Evolutionary conservation across 2,113 vertebrate species (phyloP).

Genomic region (Mormyrus lacerda): DNA sequence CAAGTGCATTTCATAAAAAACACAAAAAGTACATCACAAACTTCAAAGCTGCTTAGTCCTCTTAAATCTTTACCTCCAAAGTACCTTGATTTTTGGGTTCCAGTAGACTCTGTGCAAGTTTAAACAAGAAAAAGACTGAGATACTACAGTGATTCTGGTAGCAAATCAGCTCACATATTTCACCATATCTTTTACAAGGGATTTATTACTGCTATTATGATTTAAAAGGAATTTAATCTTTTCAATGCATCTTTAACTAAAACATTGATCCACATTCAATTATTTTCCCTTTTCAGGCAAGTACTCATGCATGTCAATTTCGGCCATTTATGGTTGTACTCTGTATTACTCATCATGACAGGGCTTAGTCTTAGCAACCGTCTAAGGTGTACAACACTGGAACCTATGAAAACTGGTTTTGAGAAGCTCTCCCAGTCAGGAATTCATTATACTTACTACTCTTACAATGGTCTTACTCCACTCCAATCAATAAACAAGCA

Average conservation of each 20-base stretch:
- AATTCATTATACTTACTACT: slow-evolving; percentile 43
- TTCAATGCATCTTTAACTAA: neutral
- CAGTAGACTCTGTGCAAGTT: slow-evolving; percentile 62
- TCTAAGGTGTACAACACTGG: slow-evolving; percentile 62
- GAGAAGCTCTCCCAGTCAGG: slow-evolving; percentile 70
- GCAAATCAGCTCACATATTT: neutral
- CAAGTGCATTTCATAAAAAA: slow-evolving; percentile 87
- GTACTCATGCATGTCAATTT: neutral
- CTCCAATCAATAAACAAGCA: slow-evolving; percentile 87
- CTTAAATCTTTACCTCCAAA: slow-evolving; percentile 56
- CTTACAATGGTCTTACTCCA: slow-evolving; percentile 65
- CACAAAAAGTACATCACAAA: slow-evolving; percentile 77
- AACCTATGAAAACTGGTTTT: slow-evolving; percentile 70
- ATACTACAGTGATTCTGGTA: neutral
- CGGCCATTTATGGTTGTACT: slow-evolving; percentile 2
- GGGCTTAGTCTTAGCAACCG: slow-evolving; percentile 17
- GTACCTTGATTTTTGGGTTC: slow-evolving; percentile 73
- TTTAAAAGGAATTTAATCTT: slow-evolving; percentile 2
- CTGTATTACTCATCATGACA: slow-evolving; percentile 23
- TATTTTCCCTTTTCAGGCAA: neutral
- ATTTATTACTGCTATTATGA: neutral
- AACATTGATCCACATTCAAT: neutral
- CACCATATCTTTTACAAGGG: neutral
- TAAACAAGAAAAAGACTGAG: neutral
- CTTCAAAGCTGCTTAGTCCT: slow-evolving; percentile 83